Percentiles rank a stretch among this genome's conserved stretches.
These are phyloP conservation scores for Melinaea marsaeus DNA, from an alignment of 2,888 invertebrate species.

Conservation along the genomic window DNA sequence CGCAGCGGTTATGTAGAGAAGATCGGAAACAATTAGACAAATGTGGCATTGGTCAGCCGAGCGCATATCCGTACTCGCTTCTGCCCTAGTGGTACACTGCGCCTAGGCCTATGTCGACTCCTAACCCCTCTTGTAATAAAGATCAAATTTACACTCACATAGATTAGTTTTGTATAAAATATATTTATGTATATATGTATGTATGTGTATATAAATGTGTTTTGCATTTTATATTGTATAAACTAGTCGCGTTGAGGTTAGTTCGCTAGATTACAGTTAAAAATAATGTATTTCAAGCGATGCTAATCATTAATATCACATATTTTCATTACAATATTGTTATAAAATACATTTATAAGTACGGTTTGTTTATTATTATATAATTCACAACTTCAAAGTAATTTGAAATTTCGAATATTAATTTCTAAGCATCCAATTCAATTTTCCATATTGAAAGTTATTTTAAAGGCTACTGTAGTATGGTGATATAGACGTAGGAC, in stretches of 20 bases:
- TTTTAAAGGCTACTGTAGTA: conserved; percentile 15
- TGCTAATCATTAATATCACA: too few species aligned
- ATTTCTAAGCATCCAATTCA: too few species aligned
- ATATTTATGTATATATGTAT: neutral
- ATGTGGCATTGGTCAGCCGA: conserved; percentile 72
- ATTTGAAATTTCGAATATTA: too few species aligned
- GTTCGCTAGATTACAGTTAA: too few species aligned
- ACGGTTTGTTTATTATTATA: too few species aligned
- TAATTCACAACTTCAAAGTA: too few species aligned
- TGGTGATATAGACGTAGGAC: conserved; percentile 34
- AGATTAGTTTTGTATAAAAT: conserved; percentile 22
- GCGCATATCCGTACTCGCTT: conserved; percentile 65
- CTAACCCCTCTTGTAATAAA: conserved; percentile 12
- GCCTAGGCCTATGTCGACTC: conserved; percentile 7
- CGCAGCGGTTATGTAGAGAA: conserved; percentile 65
- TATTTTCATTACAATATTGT: too few species aligned
- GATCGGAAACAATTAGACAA: conserved; percentile 77
- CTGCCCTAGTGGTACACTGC: conserved; percentile 64
- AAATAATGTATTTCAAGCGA: too few species aligned
- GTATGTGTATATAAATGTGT: too few species aligned
- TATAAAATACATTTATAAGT: too few species aligned
- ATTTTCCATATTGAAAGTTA: conserved; percentile 6
- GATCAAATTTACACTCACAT: conserved; percentile 13
- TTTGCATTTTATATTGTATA: too few species aligned
- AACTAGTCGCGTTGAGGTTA: too few species aligned